Conservation (phyloP, 2,888 invertebrate species). For the Rotaria magnacalcarata region DNA sequence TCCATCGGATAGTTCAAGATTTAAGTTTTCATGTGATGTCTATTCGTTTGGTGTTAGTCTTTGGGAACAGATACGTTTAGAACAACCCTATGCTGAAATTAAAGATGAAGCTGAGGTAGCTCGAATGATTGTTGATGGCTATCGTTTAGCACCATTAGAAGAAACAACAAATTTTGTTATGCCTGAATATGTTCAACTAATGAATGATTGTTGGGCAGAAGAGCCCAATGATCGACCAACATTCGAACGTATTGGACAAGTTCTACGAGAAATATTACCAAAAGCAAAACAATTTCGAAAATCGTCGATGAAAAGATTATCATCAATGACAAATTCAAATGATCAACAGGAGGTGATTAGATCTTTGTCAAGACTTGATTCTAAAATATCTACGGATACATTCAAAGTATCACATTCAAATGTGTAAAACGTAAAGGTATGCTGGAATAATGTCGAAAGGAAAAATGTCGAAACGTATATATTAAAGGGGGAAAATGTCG, state of each 20-base stretch:
- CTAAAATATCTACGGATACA: neutral
- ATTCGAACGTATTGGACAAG: constrained; percentile 52
- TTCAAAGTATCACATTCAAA: neutral
- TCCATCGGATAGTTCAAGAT: constrained; percentile 50
- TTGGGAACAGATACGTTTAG: constrained; percentile 53
- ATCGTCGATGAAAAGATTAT: neutral
- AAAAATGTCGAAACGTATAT: too few species aligned
- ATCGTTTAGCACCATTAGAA: constrained; percentile 50
- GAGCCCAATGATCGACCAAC: constrained; percentile 50
- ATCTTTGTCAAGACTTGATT: neutral
- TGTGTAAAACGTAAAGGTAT: neutral
- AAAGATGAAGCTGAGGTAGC: constrained; percentile 52
- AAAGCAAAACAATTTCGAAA: constrained; percentile 36
- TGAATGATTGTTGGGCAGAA: constrained; percentile 53
- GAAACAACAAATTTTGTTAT: constrained; percentile 47
- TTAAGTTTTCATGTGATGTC: constrained; percentile 53
- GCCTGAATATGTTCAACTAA: constrained; percentile 51
- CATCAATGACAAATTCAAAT: neutral
- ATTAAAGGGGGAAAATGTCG: too few species aligned
- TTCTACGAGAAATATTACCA: neutral
- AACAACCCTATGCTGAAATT: constrained; percentile 55
- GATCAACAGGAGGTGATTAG: neutral
- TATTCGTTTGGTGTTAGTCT: constrained; percentile 55
- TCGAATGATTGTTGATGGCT: constrained; percentile 48
- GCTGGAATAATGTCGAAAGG: too few species aligned